Conservation (phyloP, 2,113 vertebrate genomes). For the Procavia capensis region DNA sequence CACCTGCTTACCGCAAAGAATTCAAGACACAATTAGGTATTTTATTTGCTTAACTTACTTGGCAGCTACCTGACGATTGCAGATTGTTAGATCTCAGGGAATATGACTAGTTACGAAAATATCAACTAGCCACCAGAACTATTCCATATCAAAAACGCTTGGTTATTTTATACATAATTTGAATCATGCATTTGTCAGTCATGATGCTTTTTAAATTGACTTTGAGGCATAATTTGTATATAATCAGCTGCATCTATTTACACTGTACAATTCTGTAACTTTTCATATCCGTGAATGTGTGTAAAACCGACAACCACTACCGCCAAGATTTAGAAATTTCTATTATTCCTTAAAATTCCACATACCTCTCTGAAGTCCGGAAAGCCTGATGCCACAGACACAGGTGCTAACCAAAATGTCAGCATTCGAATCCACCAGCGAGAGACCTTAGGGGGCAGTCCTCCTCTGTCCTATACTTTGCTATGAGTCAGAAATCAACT, state of each 20-base stretch:
- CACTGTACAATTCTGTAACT: not conserved
- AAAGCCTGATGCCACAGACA: too few relatives aligned
- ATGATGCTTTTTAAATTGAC: not conserved
- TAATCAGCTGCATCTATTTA: not conserved
- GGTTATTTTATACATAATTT: not conserved
- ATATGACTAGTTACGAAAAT: not conserved
- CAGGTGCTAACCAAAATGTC: too few relatives aligned
- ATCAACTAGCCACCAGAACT: not conserved
- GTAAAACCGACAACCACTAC: not conserved
- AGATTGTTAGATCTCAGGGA: not conserved
- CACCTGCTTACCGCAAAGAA: not conserved
- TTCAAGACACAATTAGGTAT: not conserved
- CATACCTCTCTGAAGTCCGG: not conserved
- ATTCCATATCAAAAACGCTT: not conserved
- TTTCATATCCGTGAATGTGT: not conserved
- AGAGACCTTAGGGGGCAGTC: too few relatives aligned
- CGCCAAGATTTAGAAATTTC: not conserved
- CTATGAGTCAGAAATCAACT: too few relatives aligned
- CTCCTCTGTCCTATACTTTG: too few relatives aligned
- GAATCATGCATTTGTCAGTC: not conserved
- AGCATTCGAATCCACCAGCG: too few relatives aligned
- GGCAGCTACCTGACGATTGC: not conserved
- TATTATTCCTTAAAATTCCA: not conserved
- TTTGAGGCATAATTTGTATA: not conserved
- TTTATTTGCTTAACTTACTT: not conserved